Conservation (phyloP, 2,888 invertebrate species). For the Alloscopus bannaensis region DNA sequence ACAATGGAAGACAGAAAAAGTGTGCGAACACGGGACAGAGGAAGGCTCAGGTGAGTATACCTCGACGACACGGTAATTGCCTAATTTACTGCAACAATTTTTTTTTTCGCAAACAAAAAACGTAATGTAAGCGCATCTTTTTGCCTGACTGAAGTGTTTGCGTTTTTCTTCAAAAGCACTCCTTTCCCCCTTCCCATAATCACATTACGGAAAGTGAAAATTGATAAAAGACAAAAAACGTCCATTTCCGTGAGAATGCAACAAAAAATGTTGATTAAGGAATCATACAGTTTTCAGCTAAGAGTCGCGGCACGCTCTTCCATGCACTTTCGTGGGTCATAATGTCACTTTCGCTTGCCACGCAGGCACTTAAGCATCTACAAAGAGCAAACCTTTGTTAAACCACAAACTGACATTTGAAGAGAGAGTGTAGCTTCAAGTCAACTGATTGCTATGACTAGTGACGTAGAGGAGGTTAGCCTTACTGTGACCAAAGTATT, state of each 20-base stretch:
- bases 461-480: slow-evolving; percentile 21
- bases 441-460: too few relatives aligned
- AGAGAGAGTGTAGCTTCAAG: too few relatives aligned
- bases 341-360: slow-evolving; percentile 57
- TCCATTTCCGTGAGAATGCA: slow-evolving; percentile 56
- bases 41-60: slow-evolving; percentile 30
- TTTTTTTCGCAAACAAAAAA: slow-evolving; percentile 32
- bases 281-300: too few relatives aligned
- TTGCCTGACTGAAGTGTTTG: slow-evolving; percentile 11
- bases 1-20: slow-evolving; percentile 9
- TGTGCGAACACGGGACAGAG: slow-evolving; percentile 21
- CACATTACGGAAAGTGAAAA: slow-evolving; percentile 56
- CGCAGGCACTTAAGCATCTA: too few relatives aligned
- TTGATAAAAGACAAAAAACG: slow-evolving; percentile 39
- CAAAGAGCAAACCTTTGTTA: too few relatives aligned
- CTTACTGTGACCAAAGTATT: neutral
- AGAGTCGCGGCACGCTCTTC: too few relatives aligned
- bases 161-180: neutral
- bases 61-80: slow-evolving; percentile 37
- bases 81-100: slow-evolving; percentile 46
- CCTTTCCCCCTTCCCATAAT: slow-evolving; percentile 29
- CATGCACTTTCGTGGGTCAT: slow-evolving; percentile 33
- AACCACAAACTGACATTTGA: slow-evolving; percentile 16
- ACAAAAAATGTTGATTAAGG: slow-evolving; percentile 36
- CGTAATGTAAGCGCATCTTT: too few relatives aligned